Evolutionary conservation across 1,140 invertebrate species (phyloP), one percentile per base, ranked within the genome.

Genomic region (Microplitis mediator): DNA sequence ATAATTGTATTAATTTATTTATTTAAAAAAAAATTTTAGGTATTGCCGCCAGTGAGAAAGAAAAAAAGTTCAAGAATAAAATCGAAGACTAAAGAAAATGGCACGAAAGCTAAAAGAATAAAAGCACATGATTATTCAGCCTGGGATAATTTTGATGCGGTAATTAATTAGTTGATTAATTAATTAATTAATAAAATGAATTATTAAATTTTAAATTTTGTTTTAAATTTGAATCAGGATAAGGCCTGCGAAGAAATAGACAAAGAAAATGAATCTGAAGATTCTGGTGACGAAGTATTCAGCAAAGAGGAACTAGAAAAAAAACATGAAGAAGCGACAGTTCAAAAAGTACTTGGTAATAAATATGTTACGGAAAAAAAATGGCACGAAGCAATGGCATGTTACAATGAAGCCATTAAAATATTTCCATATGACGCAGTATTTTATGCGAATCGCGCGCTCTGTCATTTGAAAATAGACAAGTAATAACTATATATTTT

Each of bases 391-490:
- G 96, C 96, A 0, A 92, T 97, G 75, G 84, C 91, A 8, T 92
- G 91, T 75, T 98, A 98, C 80, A 93, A 90, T 32, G 85, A 91
- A 79, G 96, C 95, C 9, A 93, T 97, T 58, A 88, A 91, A 72
- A 84, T 91, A 51, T 93, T 95, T 81, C 89, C 92, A 6, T 88
- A 91, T 72, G 95, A 97, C 86, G 90, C 95, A 5, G 88, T 95
- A 5, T 93, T 94, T 79, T 95, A 91, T 81, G 94, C 95, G 6
- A 98, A 98, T 86, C 88, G 97, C 79, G 96, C 95, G 6, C 89
- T 97, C 71, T 97, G 96, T 75, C 91, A 94, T 76, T 86, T 98
- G 9, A 97, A 97, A 84, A 90, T 92, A 77, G 90, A 95, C 75
- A 91, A 93, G 95, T 97, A 89, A 71, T 52, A 34, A 11, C 3